Evolutionary conservation across 2,888 invertebrate genomes (phyloP), one percentile per base, ranked within the genome.

Genomic region (Hylaea fasciaria): DNA sequence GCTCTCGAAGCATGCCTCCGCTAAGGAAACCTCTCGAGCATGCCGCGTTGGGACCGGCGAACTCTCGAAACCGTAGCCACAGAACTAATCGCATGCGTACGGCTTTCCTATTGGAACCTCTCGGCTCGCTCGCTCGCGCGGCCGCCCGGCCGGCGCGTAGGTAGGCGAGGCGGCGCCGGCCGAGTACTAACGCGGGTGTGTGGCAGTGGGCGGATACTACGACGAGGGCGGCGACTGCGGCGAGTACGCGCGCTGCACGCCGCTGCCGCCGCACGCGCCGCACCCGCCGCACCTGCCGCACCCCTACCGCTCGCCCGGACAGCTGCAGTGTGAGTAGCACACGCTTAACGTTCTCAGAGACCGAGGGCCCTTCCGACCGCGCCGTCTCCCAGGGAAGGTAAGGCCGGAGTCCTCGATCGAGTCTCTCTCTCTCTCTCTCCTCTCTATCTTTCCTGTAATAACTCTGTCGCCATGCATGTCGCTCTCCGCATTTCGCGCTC

Each of bases 171-270:
- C 65, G 68, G 48, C 65, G 70, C 65, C 71, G 66, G 66, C 72
- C 68, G 68, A 54, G 72, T 73, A 71, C 71, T 85, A 85, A 83
- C 82, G 81, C 80, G 85, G 85, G 86, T 87, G 87, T 89, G 87
- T 89, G 89, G 85, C 90, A 91, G 90, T 91, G 89, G 91, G 86
- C 83, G 88, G 89, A 75, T 92, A 90, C 90, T 93, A 91, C 89
- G 90, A 88, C 76, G 91, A 91, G 67, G 76, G 80, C 77, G 86
- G 78, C 40, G 87, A 86, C 85, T 86, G 88, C 87, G 85, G 82
- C 73, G 88, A 89, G 78, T 89, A 82, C 85, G 85, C 81, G 81
- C 89, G 88, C 73, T 85, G 86, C 76, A 71, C 77, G 67, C 77
- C 80, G 74, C 74, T 66, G 69, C 64, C 73, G 74, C 78, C 81